Percentiles rank a stretch among this genome's conserved stretches.
Conservation (phyloP, 2,113 vertebrate genomes). For the Dipodomys spectabilis region DNA sequence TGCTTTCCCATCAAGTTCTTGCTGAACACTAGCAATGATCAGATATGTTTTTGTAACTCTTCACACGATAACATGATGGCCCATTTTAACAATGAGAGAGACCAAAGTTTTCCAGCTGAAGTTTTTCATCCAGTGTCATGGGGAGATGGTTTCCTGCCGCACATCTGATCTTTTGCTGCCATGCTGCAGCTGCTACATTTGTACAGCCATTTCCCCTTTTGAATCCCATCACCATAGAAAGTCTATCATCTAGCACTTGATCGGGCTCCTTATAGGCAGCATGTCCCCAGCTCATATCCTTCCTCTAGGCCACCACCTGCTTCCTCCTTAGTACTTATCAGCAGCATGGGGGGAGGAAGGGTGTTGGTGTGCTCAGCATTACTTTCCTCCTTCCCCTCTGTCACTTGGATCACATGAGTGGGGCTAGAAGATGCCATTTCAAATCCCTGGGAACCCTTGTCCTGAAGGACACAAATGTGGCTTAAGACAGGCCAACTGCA, state of each 20-base stretch:
- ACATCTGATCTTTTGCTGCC: too few species aligned
- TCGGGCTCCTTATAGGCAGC: neutral
- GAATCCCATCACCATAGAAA: neutral
- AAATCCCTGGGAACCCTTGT: neutral
- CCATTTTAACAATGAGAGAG: neutral
- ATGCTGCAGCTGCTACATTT: neutral
- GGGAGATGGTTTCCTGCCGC: fast-evolving
- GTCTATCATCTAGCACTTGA: neutral
- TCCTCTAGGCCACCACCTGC: neutral
- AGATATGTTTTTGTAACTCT: neutral
- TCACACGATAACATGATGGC: neutral
- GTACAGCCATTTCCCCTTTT: neutral
- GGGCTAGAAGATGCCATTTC: too few species aligned
- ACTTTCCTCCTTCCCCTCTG: neutral
- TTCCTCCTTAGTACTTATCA: neutral
- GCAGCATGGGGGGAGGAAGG: too few species aligned
- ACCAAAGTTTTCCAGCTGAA: neutral
- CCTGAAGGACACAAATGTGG: neutral
- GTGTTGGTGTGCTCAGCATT: neutral
- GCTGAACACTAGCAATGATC: neutral
- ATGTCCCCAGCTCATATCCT: neutral
- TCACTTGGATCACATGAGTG: neutral
- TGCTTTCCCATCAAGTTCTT: neutral
- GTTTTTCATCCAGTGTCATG: neutral
- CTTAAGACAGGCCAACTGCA: neutral